Base-by-base conservation (phyloP, 2,797 vertebrate species). In the Delichon dasypus region DNA sequence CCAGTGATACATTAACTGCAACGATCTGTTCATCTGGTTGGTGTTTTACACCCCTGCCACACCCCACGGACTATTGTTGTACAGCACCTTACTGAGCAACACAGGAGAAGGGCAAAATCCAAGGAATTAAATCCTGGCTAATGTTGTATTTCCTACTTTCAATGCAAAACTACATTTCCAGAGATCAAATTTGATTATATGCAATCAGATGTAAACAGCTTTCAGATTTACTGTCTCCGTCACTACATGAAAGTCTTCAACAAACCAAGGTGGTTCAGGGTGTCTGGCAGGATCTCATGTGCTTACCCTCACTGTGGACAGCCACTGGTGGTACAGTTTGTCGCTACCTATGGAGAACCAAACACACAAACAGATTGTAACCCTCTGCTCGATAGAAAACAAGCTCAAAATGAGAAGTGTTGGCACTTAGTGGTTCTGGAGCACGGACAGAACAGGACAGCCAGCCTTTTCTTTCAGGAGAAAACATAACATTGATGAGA, bases 311-410 rank as follows among this genome's bases (percentile, higher is more conserved):
- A 99, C 99, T 20, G 99, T 99, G 84, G 99, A 98, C 77, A 99
- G 98, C 99, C 99, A 99, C 96, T 99, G 99, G 95, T 99, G 98
- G 97, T 99, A 99, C 36, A 98, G 98, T 88, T 98, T 99, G 97
- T 99, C 99, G 15, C 99, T 99, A 48, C 99, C 99, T 99, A 96
- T 55, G 68, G 91, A 82, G 83, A 90, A 94, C 5, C 66, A 94
- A 57, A 95, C 60, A 93, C 67, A 29, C 47, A 91, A 38, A 75
- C 26, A 75, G 38, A 79, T 17, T 72, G 40, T 65, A 48, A 81
- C 36, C 26, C 55, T 82, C 44, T 23, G 30, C 38, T 23, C 12
- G 55, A 94, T 3, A 58, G 32, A 90, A 81, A 92, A 64, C 34
- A 70, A 38, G 18, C 22, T 30, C 38, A 29, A 38, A 83, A 58